Conservation (phyloP, 2,888 invertebrate species). For the Ectemnius lituratus region DNA sequence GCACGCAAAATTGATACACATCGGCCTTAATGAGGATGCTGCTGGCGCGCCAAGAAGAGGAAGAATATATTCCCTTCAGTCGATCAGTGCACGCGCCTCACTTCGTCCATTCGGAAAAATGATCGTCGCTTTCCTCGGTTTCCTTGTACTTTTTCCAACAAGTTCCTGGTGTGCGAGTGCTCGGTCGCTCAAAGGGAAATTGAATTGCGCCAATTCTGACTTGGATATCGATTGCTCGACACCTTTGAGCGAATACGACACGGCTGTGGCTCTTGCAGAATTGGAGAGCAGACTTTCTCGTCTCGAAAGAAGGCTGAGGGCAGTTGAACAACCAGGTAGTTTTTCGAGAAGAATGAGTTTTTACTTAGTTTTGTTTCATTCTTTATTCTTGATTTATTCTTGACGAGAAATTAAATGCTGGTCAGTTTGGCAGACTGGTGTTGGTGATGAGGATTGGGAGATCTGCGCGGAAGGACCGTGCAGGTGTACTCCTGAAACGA, state of each 20-base stretch:
- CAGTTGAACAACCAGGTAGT: conserved; percentile 85
- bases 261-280: background rate
- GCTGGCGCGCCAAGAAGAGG: background rate
- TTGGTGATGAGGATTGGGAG: conserved; percentile 81
- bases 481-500: conserved; percentile 83
- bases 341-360: no score
- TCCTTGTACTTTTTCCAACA: conserved; percentile 9
- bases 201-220: conserved; percentile 17
- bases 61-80: background rate
- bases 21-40: conserved; percentile 46
- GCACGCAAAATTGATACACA: conserved; percentile 47
- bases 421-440: conserved; percentile 84
- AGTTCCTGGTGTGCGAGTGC: background rate
- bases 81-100: background rate
- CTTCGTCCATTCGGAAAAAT: background rate
- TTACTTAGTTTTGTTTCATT: no score
- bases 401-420: no score
- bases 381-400: no score
- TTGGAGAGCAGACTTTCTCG: conserved; percentile 66
- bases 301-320: conserved; percentile 83
- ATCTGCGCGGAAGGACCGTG: conserved; percentile 83
- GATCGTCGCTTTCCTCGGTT: background rate
- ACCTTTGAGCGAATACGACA: background rate
- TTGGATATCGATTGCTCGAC: conserved; percentile 16
- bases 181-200: background rate